Conservation (phyloP, 2,113 vertebrate genomes). For the Anas platyrhynchos region DNA sequence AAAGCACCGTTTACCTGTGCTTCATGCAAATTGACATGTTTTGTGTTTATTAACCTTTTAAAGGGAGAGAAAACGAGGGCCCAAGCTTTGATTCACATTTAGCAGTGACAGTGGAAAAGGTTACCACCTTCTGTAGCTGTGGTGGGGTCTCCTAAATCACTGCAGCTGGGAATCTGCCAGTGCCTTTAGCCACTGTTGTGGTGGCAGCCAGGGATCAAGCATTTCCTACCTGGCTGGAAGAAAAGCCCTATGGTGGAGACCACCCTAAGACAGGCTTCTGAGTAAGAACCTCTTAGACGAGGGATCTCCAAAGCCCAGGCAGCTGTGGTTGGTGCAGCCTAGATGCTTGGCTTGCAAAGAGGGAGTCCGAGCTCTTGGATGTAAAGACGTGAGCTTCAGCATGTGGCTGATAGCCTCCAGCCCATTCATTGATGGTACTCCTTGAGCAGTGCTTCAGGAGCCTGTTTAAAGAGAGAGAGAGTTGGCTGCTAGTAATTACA, state of each 20-base stretch:
- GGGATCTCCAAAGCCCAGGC: not conserved
- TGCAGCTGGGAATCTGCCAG: not conserved
- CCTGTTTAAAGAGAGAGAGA: not conserved
- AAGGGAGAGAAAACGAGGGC: not conserved
- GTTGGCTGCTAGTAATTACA: not conserved
- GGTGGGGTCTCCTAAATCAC: not conserved
- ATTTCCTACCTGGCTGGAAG: not conserved
- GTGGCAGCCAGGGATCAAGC: not conserved
- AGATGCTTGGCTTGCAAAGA: not conserved
- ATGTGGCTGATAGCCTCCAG: not conserved
- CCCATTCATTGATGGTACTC: not conserved
- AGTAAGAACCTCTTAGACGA: not conserved
- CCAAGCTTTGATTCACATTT: not conserved
- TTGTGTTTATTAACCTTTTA: slow-evolving; percentile 10
- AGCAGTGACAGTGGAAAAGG: not conserved
- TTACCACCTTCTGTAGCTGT: not conserved
- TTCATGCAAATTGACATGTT: not conserved
- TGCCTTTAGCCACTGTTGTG: too few relatives aligned
- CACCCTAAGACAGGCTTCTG: not conserved
- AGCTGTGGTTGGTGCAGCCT: not conserved
- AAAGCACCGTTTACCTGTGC: not conserved
- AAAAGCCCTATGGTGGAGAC: not conserved
- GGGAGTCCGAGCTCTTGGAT: not conserved
- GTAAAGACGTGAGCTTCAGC: not conserved
- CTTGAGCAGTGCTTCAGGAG: not conserved